A percentile compares a stretch with the other conserved stretches of the same genome.
Conservation (phyloP, 2,888 invertebrate genomes). For the Elgonia sp. region DNA sequence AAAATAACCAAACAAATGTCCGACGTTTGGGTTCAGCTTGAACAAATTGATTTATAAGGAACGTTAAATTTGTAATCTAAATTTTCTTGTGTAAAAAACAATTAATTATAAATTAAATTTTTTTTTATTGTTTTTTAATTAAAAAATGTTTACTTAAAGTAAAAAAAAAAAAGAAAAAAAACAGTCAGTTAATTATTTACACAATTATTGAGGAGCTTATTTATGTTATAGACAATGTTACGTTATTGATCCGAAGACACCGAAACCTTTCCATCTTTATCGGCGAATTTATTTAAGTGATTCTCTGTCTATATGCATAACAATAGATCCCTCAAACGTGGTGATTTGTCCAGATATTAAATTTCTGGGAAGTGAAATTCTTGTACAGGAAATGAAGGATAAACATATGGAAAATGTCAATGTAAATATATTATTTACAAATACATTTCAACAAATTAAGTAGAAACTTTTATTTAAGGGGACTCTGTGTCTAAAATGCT, state of each 20-base stretch:
- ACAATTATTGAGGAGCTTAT: too few species aligned
- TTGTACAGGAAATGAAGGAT: conserved; percentile 80
- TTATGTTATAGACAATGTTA: conserved; percentile 81
- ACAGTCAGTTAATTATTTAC: neutral
- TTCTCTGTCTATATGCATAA: conserved; percentile 82
- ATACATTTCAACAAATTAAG: too few species aligned
- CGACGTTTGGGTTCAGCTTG: conserved; percentile 80
- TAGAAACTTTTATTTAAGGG: too few species aligned
- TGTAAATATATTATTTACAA: too few species aligned
- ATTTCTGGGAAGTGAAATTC: conserved; percentile 83
- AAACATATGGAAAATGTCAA: conserved; percentile 79
- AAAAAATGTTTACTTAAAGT: conserved; percentile 3
- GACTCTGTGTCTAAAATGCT: too few species aligned
- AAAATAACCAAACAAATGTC: conserved; percentile 51
- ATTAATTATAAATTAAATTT: neutral
- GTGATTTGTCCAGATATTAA: conserved; percentile 82
- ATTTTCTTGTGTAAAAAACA: neutral
- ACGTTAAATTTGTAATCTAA: neutral
- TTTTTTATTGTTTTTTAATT: conserved; percentile 19
- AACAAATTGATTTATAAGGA: conserved; percentile 83
- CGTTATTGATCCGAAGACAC: conserved; percentile 84
- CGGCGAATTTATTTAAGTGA: conserved; percentile 84
- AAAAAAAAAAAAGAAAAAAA: neutral
- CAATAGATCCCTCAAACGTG: conserved; percentile 81
- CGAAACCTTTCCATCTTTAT: conserved; percentile 84